A percentile compares a stretch with the other conserved stretches of the same genome.
These are phyloP conservation scores for Drosophila watanabei DNA, from an alignment of 1,140 invertebrate genomes.

Conservation along the genomic window DNA sequence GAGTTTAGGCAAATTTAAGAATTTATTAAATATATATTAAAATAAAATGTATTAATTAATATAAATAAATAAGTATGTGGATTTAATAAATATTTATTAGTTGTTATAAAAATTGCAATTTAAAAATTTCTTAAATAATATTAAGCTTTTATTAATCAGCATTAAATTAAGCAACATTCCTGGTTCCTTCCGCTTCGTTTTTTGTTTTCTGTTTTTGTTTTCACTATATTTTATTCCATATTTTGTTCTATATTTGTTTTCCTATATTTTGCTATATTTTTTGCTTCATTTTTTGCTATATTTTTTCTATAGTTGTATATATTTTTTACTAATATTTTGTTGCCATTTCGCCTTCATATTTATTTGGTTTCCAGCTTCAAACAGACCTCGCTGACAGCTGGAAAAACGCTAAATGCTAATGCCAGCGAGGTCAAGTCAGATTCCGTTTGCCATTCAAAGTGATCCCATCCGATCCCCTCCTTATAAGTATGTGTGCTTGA, in stretches of 20 bases:
- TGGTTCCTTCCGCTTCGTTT: neutral
- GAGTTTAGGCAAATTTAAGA: too few species aligned
- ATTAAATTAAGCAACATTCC: neutral
- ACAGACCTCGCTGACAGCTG: neutral
- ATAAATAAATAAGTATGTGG: too few species aligned
- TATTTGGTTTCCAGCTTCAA: constrained; percentile 8
- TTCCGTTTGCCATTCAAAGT: constrained; percentile 1
- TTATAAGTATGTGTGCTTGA: neutral
- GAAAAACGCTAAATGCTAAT: neutral
- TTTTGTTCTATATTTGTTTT: neutral
- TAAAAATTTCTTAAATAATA: neutral
- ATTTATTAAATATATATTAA: neutral
- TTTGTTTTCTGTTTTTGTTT: neutral
- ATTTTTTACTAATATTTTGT: neutral
- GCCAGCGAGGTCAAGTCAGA: constrained; percentile 4
- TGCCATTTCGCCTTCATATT: neutral
- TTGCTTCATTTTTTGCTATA: neutral
- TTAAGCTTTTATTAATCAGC: neutral
- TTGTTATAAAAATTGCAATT: too few species aligned
- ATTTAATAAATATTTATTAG: too few species aligned
- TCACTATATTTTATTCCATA: neutral
- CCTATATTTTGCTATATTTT: neutral
- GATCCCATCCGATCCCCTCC: neutral
- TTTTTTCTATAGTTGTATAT: neutral
- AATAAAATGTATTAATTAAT: neutral